Evolutionary conservation across 2,797 vertebrate species (phyloP), one percentile per base, ranked within the genome.

Genomic region (Notamacropus eugenii): DNA sequence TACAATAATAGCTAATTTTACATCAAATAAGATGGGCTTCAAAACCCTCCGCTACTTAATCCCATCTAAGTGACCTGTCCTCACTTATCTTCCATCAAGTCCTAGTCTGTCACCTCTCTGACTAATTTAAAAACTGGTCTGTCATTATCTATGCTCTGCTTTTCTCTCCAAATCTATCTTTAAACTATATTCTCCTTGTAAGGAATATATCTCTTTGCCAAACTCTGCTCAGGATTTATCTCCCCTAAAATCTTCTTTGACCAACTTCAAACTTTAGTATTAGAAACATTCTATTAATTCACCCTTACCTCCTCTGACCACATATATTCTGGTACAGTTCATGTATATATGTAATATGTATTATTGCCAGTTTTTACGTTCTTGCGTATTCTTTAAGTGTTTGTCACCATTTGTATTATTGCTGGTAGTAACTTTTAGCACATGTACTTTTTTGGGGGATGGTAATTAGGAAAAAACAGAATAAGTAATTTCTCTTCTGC

Each of bases 171-270:
- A 6, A 56, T n/a, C 34, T 67, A 34, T n/a, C 62, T 67, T n/a
- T n/a, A 62, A 34, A 67, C 34, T 16, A 31, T 22, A 40, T 40
- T 40, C 5, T 19, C 67, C 2, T 74, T 40, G 16, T 74, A 40
- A 22, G 16, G 16, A 74, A 8, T n/a, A 40, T 2, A 74, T 74
- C n/a, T 40, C 95, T 52, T 5, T 93, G 40, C 40, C 82, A 93
- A 54, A 58, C 55, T 90, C 93, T 93, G 14, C 57, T 56, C 54
- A 94, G 96, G 92, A 74, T 50, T 96, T 91, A 92, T 52, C 54
- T 92, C 6, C 94, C n/a, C 0, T n/a, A 50, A 92, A 96, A 91
- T 5, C 8, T 40, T 97, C 97, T 92, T 22, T 29, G 95, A 93
- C 54, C 95, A 55, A 93, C 54, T 16, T 40, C n/a, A 90, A 93